Conservation (phyloP, 2,113 vertebrate species). For the Strigops habroptila region DNA sequence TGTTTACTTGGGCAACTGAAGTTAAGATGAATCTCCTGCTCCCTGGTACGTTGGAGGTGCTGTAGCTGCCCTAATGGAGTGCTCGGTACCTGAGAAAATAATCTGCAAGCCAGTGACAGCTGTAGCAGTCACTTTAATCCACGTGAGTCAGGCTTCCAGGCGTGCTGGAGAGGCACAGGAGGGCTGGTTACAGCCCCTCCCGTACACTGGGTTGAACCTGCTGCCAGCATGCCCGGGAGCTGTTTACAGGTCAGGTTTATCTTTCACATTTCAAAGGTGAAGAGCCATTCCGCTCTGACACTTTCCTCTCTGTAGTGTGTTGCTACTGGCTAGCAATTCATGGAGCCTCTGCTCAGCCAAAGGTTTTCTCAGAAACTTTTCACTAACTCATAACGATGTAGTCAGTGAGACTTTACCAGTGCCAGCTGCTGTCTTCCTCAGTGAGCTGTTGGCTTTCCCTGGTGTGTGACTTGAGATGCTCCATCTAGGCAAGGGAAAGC, state of each 20-base stretch:
- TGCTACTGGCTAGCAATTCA: neutral
- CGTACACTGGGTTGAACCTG: neutral
- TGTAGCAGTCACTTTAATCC: neutral
- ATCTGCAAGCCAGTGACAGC: neutral
- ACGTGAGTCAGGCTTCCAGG: fast-evolving
- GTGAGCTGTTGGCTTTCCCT: neutral
- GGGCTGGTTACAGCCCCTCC: neutral
- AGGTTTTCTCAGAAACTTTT: neutral
- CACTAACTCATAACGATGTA: neutral
- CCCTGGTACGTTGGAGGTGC: neutral
- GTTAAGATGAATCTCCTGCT: neutral
- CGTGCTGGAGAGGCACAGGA: fast-evolving
- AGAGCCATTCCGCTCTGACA: neutral
- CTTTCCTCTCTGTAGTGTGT: neutral
- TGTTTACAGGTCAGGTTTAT: neutral
- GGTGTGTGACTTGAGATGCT: neutral
- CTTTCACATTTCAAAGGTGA: neutral
- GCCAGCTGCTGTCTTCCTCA: neutral
- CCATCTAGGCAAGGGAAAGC: neutral
- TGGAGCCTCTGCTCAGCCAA: neutral
- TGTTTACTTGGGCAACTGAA: neutral
- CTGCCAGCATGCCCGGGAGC: fast-evolving
- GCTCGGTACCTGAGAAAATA: neutral
- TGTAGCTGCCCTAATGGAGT: neutral
- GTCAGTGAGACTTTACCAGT: neutral